phyloP scores from a whole-genome alignment of 2,888 invertebrate species.

The Plebejus melissa region DNA sequence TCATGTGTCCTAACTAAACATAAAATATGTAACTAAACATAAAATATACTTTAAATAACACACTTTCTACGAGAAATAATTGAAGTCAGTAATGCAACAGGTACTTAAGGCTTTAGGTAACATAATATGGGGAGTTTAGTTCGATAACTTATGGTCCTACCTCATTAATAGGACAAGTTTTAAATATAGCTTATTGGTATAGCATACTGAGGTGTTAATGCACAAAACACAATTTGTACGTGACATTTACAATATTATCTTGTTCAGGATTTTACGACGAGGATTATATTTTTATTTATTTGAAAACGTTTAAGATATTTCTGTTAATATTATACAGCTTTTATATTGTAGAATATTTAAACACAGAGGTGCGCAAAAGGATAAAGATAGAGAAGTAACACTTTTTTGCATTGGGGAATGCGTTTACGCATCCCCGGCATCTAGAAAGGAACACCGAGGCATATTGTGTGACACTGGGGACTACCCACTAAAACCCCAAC shows the following conservation, averaged over 20 bases:
- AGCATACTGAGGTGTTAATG: background rate
- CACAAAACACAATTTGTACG: background rate
- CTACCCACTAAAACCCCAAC: too few species aligned
- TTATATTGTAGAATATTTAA: background rate
- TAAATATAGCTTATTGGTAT: slow-evolving; percentile 22
- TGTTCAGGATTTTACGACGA: background rate
- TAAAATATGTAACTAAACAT: too few species aligned
- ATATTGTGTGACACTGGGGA: too few species aligned
- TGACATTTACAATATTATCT: slow-evolving; percentile 1
- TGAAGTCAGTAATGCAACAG: slow-evolving; percentile 61
- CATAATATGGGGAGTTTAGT: slow-evolving; percentile 53
- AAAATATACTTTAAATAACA: background rate
- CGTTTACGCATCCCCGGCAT: too few species aligned
- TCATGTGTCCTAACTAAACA: too few species aligned
- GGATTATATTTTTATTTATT: slow-evolving; percentile 8
- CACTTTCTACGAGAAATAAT: background rate
- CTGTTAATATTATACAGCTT: background rate
- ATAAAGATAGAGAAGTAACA: too few species aligned
- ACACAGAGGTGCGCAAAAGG: too few species aligned
- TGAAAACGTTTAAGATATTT: slow-evolving; percentile 13
- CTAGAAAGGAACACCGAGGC: too few species aligned
- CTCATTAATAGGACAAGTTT: slow-evolving; percentile 9
- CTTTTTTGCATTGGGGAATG: too few species aligned
- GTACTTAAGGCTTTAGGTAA: slow-evolving; percentile 57
- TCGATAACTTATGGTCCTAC: slow-evolving; percentile 10